Evolutionary conservation across 37 sponge, comb jelly and placozoan genomes (phyloP), one percentile per base, ranked within the genome.

Genomic region (Haliclona indistincta): DNA sequence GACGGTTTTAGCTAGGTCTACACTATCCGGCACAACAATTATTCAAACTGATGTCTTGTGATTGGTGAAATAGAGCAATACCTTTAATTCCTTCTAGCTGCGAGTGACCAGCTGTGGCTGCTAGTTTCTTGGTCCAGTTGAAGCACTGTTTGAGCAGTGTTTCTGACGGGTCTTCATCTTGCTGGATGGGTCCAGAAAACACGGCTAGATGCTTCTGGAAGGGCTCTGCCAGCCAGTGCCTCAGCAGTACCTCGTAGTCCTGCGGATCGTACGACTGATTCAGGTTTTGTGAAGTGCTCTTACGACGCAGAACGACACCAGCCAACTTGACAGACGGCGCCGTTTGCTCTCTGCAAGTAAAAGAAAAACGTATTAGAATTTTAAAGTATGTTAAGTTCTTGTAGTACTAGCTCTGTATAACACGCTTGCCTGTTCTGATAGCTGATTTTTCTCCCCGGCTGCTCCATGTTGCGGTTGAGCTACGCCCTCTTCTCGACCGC

Each of bases 241-340:
- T 64, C 17, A 89, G 75, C 13, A 89, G 71, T 26, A 89, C 64
- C 30, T 89, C 84, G 35, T 89, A 89, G 54, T 89, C 84, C 0
- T 37, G 49, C 0, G 73, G 75, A 19, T 83, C 38, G 70, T 89
- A 89, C 20, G 37, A 28, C 0, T 72, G 43, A 8, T 67, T 53
- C 3, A 20, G 52, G 45, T 56, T 60, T 64, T 75, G 75, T 23
- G 56, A 22, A 38, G 51, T 64, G 10, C 49, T 63, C 79, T 65
- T 89, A 19, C 84, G 40, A 30, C 89, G 74, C 2, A 89, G 43
- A 25, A 83, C 32, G 0, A 89, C 44, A 2, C 74, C 89, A 8
- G 89, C 84, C n/a, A 67, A 22, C 43, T 68, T 68, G 39, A 78
- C 34, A 37, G 49, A 4, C 26, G 67, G 56, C 5, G 67, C 45